Conservation (phyloP, 1,140 invertebrate genomes). For the Potamilus streckersoni region DNA sequence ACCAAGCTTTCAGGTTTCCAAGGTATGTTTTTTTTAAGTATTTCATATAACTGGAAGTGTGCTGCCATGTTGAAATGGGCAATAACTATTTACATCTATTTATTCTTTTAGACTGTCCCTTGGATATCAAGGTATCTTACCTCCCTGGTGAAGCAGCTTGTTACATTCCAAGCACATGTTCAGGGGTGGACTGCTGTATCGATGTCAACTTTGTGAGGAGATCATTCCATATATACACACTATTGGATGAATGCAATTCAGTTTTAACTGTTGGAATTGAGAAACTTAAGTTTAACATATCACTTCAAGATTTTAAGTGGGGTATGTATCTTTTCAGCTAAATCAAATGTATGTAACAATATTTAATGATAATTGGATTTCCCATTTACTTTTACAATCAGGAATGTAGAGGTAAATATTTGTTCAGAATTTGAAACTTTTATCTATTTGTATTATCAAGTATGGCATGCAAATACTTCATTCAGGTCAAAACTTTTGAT, state of each 20-base stretch:
- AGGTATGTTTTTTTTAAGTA: too few species aligned
- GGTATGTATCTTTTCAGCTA: slow-evolving; percentile 4
- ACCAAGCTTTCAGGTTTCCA: too few species aligned
- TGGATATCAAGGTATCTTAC: background rate
- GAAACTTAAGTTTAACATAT: slow-evolving; percentile 3
- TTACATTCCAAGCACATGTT: background rate
- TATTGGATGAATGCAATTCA: background rate
- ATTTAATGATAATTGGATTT: too few species aligned
- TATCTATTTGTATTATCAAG: too few species aligned
- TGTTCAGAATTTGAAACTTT: too few species aligned
- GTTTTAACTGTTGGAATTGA: background rate
- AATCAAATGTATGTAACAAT: too few species aligned
- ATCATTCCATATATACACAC: background rate
- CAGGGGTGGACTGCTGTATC: background rate
- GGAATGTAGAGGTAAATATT: too few species aligned
- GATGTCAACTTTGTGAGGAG: background rate
- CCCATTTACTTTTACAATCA: too few species aligned
- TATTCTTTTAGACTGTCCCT: background rate
- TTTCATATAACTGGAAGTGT: too few species aligned
- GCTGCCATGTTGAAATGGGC: background rate
- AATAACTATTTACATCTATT: background rate
- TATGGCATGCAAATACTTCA: too few species aligned
- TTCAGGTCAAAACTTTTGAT: too few species aligned
- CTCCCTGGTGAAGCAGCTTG: background rate
- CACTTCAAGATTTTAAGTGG: slow-evolving; percentile 15